Percentiles rank a stretch among this genome's conserved stretches.
These are phyloP conservation scores for Chauna torquata DNA, from an alignment of 2,113 vertebrate species.

Conservation along the genomic window DNA sequence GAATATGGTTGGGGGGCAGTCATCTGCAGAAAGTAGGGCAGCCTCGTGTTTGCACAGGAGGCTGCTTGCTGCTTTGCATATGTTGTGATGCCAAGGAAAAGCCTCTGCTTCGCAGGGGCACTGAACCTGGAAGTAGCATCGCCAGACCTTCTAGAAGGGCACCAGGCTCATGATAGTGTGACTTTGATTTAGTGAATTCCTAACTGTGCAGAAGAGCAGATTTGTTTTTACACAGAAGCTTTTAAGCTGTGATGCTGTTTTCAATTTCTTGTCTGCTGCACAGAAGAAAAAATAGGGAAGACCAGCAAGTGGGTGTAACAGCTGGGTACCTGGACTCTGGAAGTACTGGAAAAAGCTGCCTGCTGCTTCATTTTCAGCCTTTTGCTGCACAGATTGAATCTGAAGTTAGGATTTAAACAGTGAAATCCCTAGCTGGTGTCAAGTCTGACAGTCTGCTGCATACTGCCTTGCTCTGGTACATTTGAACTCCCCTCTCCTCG, in stretches of 20 bases:
- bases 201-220: conserved; percentile 20
- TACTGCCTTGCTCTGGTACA: conserved; percentile 16
- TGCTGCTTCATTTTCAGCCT: conserved; percentile 53
- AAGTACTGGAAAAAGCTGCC: conserved; percentile 37
- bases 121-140: background rate
- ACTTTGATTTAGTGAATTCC: background rate
- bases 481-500: background rate
- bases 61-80: background rate
- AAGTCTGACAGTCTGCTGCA: conserved; percentile 52
- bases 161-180: background rate
- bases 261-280: background rate
- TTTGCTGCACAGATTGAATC: conserved; percentile 56
- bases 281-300: conserved; percentile 12
- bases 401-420: conserved; percentile 59
- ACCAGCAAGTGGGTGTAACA: conserved; percentile 56
- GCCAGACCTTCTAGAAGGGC: background rate
- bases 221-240: conserved; percentile 40
- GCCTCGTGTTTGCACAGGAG: background rate
- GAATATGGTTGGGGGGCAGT: background rate
- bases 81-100: background rate
- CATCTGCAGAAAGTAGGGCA: background rate
- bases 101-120: rapidly evolving
- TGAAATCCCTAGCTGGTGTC: conserved; percentile 59
- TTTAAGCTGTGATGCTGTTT: conserved; percentile 38
- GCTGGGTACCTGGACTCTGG: conserved; percentile 66